phyloP scores from a whole-genome alignment of 2,888 invertebrate genomes.

The Craniophora ligustri region DNA sequence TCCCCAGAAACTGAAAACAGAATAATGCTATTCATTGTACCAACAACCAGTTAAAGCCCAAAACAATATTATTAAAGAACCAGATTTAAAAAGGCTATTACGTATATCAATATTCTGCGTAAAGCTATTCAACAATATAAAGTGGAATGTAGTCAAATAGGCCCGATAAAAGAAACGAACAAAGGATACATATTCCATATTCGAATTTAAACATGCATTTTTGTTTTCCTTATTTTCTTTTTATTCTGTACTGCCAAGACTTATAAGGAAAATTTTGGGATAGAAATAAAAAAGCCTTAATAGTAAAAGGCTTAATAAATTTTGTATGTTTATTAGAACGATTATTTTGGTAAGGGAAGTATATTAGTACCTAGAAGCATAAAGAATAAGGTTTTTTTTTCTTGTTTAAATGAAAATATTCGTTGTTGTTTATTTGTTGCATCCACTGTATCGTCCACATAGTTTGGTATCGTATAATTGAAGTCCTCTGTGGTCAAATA shows the following conservation, averaged over 20 bases:
- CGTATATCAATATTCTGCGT: neutral
- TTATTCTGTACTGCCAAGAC: slow-evolving; percentile 7
- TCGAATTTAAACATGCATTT: slow-evolving; percentile 26
- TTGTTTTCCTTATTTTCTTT: slow-evolving; percentile 21
- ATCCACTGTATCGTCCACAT: no score
- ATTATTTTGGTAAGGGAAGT: slow-evolving; percentile 10
- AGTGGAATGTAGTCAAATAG: slow-evolving; percentile 13
- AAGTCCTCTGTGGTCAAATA: no score
- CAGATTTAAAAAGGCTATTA: neutral
- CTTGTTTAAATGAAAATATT: no score
- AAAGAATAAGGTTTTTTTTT: no score
- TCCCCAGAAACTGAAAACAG: neutral
- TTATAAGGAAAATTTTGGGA: slow-evolving; percentile 1
- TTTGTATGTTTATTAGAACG: slow-evolving; percentile 24
- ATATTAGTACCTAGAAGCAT: neutral
- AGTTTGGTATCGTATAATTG: no score
- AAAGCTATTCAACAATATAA: neutral
- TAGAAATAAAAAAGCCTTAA: slow-evolving; percentile 2
- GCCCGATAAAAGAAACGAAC: slow-evolving; percentile 15
- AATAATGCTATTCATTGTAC: neutral
- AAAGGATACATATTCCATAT: slow-evolving; percentile 28
- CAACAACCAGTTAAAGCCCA: neutral
- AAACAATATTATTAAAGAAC: neutral
- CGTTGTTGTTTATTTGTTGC: no score
- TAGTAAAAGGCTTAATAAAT: slow-evolving; percentile 18